These are phyloP conservation scores for Gallinago paraguaiae DNA, from an alignment of 2,113 vertebrate species.

Conservation along the genomic window DNA sequence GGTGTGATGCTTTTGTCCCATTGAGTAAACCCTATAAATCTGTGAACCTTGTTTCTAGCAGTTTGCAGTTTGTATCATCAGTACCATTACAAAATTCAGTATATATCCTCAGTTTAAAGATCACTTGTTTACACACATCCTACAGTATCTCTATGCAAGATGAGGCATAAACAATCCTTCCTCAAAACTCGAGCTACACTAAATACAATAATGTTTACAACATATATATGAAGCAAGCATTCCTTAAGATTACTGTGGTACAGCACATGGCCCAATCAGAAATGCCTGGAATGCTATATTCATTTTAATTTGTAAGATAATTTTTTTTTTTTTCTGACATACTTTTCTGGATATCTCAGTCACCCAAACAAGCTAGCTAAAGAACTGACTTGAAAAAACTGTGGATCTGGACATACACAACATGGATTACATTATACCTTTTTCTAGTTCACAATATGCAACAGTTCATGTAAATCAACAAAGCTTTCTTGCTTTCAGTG, in stretches of 20 bases:
- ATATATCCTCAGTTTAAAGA: background rate
- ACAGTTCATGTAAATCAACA: background rate
- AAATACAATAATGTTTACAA: background rate
- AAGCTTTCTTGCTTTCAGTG: background rate
- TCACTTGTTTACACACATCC: background rate
- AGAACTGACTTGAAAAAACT: background rate
- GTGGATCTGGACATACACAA: background rate
- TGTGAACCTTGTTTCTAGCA: background rate
- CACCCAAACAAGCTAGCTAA: background rate
- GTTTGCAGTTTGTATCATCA: background rate
- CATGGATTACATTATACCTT: background rate
- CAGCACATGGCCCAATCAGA: background rate
- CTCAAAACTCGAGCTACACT: background rate
- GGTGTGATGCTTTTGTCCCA: background rate
- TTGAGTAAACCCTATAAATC: background rate
- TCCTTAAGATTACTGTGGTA: background rate
- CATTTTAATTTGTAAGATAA: background rate
- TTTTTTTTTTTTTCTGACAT: background rate
- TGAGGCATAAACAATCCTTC: background rate
- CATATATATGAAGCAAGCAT: background rate
- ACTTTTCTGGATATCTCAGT: background rate
- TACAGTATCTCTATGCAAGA: background rate
- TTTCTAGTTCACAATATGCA: background rate
- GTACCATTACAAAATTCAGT: fast-evolving
- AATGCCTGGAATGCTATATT: background rate